Percentiles rank a stretch among this genome's conserved stretches.
phyloP scores from a whole-genome alignment of 2,888 invertebrate genomes.

The Yponomeuta sedellus region DNA sequence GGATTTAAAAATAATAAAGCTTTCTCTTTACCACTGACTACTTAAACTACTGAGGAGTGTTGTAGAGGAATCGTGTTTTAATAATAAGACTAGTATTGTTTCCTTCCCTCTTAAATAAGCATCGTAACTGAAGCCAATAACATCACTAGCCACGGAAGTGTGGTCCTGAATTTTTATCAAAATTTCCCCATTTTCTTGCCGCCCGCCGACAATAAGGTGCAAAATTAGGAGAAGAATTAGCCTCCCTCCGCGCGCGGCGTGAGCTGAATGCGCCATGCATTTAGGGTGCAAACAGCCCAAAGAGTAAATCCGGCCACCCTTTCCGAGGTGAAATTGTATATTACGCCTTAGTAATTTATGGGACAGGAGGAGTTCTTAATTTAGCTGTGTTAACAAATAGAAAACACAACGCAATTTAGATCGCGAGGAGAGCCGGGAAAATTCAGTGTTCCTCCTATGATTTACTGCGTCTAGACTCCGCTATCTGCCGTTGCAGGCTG shows the following conservation, averaged over 20 bases:
- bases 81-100: background rate
- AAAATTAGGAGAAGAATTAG: slow-evolving; percentile 74
- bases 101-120: background rate
- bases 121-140: slow-evolving; percentile 11
- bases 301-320: slow-evolving; percentile 23
- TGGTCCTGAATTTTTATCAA: slow-evolving; percentile 49
- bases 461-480: background rate
- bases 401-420: background rate
- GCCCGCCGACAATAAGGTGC: slow-evolving; percentile 67
- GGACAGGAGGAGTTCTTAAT: slow-evolving; percentile 43
- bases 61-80: background rate
- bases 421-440: background rate
- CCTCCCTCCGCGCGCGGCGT: slow-evolving; percentile 58
- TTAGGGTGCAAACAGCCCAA: slow-evolving; percentile 27
- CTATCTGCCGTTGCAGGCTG: background rate
- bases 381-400: slow-evolving; percentile 29
- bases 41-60: too few relatives aligned
- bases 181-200: slow-evolving; percentile 61
- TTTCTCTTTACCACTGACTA: too few relatives aligned
- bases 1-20: too few relatives aligned
- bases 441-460: background rate
- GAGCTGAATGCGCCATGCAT: slow-evolving; percentile 55
- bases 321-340: slow-evolving; percentile 31
- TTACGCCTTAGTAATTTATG: slow-evolving; percentile 48
- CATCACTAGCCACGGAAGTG: slow-evolving; percentile 27